Conservation (phyloP, 1,140 invertebrate species). For the Drosophila lacteicornis region DNA sequence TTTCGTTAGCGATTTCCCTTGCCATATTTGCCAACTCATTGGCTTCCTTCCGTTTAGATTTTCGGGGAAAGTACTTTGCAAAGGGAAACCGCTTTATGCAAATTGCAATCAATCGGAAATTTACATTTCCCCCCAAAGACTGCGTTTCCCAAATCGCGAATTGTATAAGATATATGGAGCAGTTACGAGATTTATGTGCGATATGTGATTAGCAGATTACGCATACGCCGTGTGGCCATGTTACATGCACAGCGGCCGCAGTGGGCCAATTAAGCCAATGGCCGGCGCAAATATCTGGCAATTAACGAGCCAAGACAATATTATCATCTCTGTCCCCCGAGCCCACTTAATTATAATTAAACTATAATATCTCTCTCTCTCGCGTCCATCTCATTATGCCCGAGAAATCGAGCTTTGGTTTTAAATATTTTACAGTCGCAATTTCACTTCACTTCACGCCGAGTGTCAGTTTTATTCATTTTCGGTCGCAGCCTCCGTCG, state of each 20-base stretch:
- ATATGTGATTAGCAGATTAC: conserved; percentile 48
- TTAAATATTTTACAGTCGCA: conserved; percentile 73
- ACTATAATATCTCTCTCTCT: conserved; percentile 49
- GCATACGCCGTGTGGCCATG: conserved; percentile 56
- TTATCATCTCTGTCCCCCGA: conserved; percentile 25
- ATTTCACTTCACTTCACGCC: conserved; percentile 75
- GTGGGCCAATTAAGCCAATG: conserved; percentile 41
- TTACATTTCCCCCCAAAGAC: conserved; percentile 8
- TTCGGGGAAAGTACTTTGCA: conserved; percentile 27
- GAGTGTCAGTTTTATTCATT: conserved; percentile 69
- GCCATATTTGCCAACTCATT: conserved; percentile 34
- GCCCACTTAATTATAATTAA: conserved; percentile 72
- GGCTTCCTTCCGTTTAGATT: conserved; percentile 33
- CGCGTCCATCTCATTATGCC: conserved; percentile 4
- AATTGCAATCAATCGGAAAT: conserved; percentile 31
- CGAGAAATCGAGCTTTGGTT: conserved; percentile 23
- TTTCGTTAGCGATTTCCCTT: not conserved
- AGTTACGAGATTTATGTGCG: conserved; percentile 25
- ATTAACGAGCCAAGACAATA: conserved; percentile 64
- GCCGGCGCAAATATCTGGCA: conserved; percentile 54
- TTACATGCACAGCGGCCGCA: conserved; percentile 40
- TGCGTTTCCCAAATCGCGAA: conserved; percentile 11
- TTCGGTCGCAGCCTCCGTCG: conserved; percentile 19
- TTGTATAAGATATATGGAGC: conserved; percentile 21
- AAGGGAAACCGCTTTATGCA: conserved; percentile 38